A percentile compares a stretch with the other conserved stretches of the same genome.
These are phyloP conservation scores for Panthera uncia DNA, from an alignment of 2,113 vertebrate genomes.

Conservation along the genomic window DNA sequence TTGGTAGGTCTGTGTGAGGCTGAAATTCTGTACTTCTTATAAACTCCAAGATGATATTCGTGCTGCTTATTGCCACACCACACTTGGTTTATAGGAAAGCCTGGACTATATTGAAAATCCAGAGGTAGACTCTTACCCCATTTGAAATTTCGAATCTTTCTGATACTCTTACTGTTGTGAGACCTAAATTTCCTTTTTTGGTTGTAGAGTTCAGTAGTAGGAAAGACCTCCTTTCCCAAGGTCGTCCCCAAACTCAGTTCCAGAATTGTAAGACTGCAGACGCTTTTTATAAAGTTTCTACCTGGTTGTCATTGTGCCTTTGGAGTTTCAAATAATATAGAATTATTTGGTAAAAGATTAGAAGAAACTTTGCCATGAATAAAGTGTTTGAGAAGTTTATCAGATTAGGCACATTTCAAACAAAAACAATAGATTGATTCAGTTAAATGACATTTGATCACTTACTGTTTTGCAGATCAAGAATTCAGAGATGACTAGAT, in stretches of 20 bases:
- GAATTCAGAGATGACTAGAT: not conserved
- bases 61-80: not conserved
- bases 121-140: not conserved
- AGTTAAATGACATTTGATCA: not conserved
- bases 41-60: not conserved
- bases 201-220: not conserved
- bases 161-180: not conserved
- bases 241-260: not conserved
- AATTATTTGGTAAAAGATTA: not conserved
- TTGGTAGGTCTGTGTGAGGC: not conserved
- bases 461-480: not conserved
- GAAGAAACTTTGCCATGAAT: not conserved
- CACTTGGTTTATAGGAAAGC: not conserved
- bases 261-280: not conserved
- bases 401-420: not conserved
- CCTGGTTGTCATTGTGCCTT: not conserved
- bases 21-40: not conserved
- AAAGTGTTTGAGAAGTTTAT: not conserved
- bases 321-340: not conserved
- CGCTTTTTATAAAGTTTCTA: not conserved
- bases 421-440: not conserved
- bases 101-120: not conserved
- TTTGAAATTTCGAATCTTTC: not conserved
- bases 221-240: not conserved
- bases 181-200: not conserved